Base-by-base conservation (phyloP, 2,888 invertebrate genomes). In the Thereva nobilitata region DNA sequence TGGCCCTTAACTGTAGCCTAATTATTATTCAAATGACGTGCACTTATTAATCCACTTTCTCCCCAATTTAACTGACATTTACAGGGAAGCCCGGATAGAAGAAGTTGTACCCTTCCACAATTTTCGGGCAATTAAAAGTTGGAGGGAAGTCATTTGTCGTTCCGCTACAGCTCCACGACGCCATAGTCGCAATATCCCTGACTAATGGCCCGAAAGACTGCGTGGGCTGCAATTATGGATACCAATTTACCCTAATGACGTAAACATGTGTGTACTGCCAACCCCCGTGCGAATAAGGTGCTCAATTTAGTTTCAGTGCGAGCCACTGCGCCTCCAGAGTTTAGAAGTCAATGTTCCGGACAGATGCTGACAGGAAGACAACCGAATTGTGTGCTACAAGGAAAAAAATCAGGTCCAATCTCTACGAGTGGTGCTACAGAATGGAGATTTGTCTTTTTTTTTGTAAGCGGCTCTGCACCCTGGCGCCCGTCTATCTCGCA, bases 1-100 rank as follows among this genome's bases (percentile, higher is more conserved):
- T 40, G 23, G 4, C 41, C 34, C 23, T 23, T 61, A 49, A 50
- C 40, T 41, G 9, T 5, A 41, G 61, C 64, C 69, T 67, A 67
- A 67, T 70, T 70, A 68, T 66, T 66, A 70, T 70, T 70, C 70
- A 66, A 70, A 70, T 66, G 64, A 66, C 42, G 68, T 34, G 49
- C 63, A 49, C 56, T 66, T 68, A 66, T 66, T 66, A 66, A 67
- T 64, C 67, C 67, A 63, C 53, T 64, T 67, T 66, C 56, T 55
- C 65, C 66, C 66, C 64, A 67, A 64, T 68, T 70, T 68, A 70
- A 59, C 66, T 66, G 66, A 70, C 67, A 70, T 68, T 66, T 57
- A 61, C 67, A 67, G 50, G 61, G 34, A 55, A 49, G 45, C 45
- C 64, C 35, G 53, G 12, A n/a, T 54, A 1, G 45, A 8, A 54